Evolutionary conservation across 2,888 invertebrate species (phyloP).

Genomic region (Conus canariensis): DNA sequence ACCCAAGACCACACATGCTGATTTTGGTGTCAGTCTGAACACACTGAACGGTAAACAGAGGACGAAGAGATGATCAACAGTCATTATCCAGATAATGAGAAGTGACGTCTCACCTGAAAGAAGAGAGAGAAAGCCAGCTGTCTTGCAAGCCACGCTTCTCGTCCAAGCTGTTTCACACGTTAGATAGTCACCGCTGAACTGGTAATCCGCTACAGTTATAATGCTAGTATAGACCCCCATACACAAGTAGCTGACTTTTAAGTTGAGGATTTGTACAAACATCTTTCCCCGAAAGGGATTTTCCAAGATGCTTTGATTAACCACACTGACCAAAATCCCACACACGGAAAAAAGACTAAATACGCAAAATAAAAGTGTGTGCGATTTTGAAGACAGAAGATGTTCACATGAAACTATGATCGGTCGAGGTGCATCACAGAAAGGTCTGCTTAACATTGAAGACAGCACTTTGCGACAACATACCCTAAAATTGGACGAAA

Average conservation of each 20-base stretch:
- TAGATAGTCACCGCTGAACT: not conserved
- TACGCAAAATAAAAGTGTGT: not conserved
- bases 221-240: not conserved
- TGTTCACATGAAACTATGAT: not conserved
- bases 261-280: not conserved
- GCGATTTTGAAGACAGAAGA: not conserved
- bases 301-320: not conserved
- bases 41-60: not conserved
- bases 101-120: not conserved
- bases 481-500: not conserved
- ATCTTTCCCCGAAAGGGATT: not conserved
- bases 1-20: not conserved
- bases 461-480: not conserved
- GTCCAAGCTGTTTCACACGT: not conserved
- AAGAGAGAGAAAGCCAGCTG: not conserved
- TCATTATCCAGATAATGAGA: not conserved
- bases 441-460: not conserved
- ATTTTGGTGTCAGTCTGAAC: not conserved
- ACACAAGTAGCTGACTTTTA: not conserved
- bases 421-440: not conserved
- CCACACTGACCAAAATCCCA: not conserved
- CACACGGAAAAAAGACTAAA: not conserved
- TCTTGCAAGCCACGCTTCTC: not conserved
- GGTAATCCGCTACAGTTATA: not conserved
- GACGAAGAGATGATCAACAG: not conserved